Conservation (phyloP, 2,888 invertebrate species). For the Himalopsyche anomala region DNA sequence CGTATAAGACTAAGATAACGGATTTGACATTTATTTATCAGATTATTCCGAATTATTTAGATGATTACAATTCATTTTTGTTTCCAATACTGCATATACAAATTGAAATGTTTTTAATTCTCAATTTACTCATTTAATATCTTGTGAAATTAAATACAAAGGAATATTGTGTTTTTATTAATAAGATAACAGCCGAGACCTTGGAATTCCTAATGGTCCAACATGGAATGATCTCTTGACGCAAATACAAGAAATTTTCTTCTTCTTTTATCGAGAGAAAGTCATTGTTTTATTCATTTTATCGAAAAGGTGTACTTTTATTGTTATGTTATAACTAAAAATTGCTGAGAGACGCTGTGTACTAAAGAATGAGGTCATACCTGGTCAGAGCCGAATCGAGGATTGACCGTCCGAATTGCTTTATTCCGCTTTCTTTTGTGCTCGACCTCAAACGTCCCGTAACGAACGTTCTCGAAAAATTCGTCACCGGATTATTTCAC, state of each 20-base stretch:
- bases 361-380: conserved; percentile 2
- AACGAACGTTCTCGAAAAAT: not conserved
- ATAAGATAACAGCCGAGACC: too few species aligned
- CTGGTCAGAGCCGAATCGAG: conserved; percentile 13
- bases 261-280: not conserved
- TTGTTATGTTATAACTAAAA: not conserved
- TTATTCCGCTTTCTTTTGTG: conserved; percentile 6
- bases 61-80: too few species aligned
- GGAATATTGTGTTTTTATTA: too few species aligned
- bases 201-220: too few species aligned
- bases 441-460: not conserved
- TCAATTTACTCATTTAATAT: too few species aligned
- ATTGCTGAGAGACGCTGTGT: not conserved
- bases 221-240: too few species aligned
- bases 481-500: not conserved
- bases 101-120: too few species aligned
- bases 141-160: too few species aligned
- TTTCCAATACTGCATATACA: too few species aligned
- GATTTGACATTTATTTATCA: not conserved
- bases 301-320: not conserved
- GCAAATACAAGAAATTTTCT: not conserved
- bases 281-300: too few species aligned
- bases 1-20: not conserved
- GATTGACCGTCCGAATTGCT: not conserved
- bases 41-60: too few species aligned